Evolutionary conservation across 2,797 vertebrate species (phyloP), one percentile per base, ranked within the genome.

Genomic region (Smutsia temminckii): DNA sequence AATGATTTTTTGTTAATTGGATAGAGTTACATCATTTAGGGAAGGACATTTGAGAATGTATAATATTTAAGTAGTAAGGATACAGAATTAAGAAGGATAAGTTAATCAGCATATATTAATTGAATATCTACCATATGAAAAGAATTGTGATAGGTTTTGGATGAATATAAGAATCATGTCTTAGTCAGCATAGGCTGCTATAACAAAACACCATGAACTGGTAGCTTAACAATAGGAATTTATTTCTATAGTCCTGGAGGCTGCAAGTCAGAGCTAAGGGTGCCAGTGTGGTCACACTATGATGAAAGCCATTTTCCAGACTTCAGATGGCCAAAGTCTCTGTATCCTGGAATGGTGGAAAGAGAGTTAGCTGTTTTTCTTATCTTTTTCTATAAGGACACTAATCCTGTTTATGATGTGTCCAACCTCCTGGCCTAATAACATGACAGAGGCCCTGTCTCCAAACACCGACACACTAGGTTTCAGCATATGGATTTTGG

Each of bases 21-120:
- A 87, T 12, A 85, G 12, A 13, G 37, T 77, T 80, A 27, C 5
- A 95, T 92, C 23, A 84, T 71, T 83, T 87, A 51, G 37, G 14
- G 83, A 88, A 69, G 2, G 17, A 40, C 75, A 49, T 66, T 46
- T 97, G 42, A 78, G 88, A 90, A 91, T 86, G 49, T 18, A n/a
- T 74, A 61, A 68, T 14, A 63, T 85, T 83, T 37, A 85, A 93
- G 63, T 93, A 10, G 14, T 27, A 95, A 88, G 8, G 18, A 53
- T 72, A 14, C 16, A 79, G 64, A 93, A 90, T 92, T n/a, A 95
- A 96, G 64, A 83, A 95, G 40, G n/a, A 51, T 51, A 93, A 88
- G n/a, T 84, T 93, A 57, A 95, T 92, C 27, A 80, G 17, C 51
- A 59, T 37, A 49, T 74, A 55, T 57, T 94, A 75, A 89, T 42